Percentiles rank a stretch among this genome's conserved stretches.
phyloP scores from a whole-genome alignment of 1,140 invertebrate genomes.

The Lepidostoma basale region DNA sequence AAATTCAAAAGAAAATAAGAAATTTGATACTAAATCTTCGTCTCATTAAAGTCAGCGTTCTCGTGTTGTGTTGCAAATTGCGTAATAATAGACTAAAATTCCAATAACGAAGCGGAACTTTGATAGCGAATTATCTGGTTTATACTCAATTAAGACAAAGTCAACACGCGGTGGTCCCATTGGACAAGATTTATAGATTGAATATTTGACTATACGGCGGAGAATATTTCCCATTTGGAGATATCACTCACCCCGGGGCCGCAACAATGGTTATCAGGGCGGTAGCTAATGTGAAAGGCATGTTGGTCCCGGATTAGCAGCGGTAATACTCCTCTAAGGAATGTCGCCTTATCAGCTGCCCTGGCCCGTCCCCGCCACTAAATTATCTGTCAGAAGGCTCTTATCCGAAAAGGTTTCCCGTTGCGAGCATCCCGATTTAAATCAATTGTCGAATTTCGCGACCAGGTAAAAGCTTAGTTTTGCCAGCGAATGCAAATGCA shows the following conservation, averaged over 20 bases:
- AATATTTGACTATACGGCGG: too few relatives aligned
- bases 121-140: too few relatives aligned
- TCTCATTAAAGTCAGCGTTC: too few relatives aligned
- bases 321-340: slow-evolving; percentile 37
- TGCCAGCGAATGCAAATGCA: too few relatives aligned
- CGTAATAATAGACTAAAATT: too few relatives aligned
- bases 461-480: background rate
- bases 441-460: slow-evolving; percentile 11
- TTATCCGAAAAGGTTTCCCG: slow-evolving; percentile 20
- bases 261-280: slow-evolving; percentile 27
- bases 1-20: too few relatives aligned
- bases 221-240: slow-evolving; percentile 16
- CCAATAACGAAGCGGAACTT: too few relatives aligned
- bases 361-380: slow-evolving; percentile 6
- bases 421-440: slow-evolving; percentile 16
- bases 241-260: background rate
- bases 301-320: slow-evolving; percentile 42
- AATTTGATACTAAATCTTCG: too few relatives aligned
- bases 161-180: too few relatives aligned
- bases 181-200: too few relatives aligned
- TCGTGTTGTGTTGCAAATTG: too few relatives aligned
- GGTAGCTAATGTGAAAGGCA: slow-evolving; percentile 46
- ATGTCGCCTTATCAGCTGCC: slow-evolving; percentile 42
- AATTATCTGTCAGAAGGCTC: slow-evolving; percentile 24
- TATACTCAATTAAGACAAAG: too few relatives aligned